Conservation (phyloP, 2,888 invertebrate species). For the Crossocerus cetratus region DNA sequence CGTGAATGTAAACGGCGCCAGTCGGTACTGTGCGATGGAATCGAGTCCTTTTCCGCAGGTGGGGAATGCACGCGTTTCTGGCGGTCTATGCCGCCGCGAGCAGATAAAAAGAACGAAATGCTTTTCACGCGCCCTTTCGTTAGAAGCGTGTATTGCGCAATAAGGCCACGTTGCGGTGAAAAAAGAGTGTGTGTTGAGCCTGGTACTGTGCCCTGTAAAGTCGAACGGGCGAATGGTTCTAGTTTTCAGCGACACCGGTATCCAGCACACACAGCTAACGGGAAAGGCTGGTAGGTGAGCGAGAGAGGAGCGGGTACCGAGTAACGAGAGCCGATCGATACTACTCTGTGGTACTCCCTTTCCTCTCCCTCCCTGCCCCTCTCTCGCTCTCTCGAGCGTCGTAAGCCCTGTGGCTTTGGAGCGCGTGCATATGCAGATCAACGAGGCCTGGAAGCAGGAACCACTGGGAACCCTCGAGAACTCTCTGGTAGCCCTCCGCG, state of each 20-base stretch:
- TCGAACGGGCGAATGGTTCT: constrained; percentile 18
- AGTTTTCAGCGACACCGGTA: constrained; percentile 43
- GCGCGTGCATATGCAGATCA: constrained; percentile 17
- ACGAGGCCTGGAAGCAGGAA: constrained; percentile 1
- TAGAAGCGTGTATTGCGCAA: constrained; percentile 13
- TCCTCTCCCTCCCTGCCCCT: neutral
- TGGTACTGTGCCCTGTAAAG: neutral
- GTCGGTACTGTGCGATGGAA: constrained; percentile 26
- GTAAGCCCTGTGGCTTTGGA: too few relatives aligned
- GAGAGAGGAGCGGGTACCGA: constrained; percentile 9
- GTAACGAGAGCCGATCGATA: constrained; percentile 39
- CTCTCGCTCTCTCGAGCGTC: neutral
- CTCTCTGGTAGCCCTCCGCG: constrained; percentile 23
- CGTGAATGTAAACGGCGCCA: constrained; percentile 25
- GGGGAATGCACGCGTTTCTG: constrained; percentile 26
- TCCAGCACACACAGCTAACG: constrained; percentile 5
- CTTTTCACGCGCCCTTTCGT: neutral
- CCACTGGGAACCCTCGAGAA: constrained; percentile 35
- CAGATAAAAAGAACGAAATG: constrained; percentile 14
- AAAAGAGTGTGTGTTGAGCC: constrained; percentile 16
- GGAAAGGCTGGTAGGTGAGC: constrained; percentile 4
- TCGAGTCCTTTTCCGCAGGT: constrained; percentile 20
- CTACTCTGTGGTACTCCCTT: constrained; percentile 5
- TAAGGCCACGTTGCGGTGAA: constrained; percentile 6
- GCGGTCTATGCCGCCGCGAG: constrained; percentile 1